Conservation (phyloP, 2,888 invertebrate species). For the Luperina testacea region DNA sequence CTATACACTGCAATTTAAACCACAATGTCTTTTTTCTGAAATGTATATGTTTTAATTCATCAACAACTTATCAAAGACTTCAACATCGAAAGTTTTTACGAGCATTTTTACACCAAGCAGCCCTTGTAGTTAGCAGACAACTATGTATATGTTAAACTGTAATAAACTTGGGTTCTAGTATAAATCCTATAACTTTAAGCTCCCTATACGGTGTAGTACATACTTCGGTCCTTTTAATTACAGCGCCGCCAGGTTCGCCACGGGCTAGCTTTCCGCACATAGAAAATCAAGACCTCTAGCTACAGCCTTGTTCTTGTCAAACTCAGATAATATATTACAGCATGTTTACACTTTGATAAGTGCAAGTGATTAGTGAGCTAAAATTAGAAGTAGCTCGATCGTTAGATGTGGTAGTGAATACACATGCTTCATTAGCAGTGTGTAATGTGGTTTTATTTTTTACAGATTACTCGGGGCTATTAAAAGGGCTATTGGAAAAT, state of each 20-base stretch:
- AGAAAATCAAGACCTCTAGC: constrained; percentile 57
- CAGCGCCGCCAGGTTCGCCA: constrained; percentile 28
- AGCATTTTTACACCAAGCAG: not conserved
- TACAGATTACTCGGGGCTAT: not conserved
- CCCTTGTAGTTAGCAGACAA: not conserved
- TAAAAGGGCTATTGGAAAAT: constrained; percentile 4
- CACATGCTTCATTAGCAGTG: constrained; percentile 21
- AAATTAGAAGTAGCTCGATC: constrained; percentile 24
- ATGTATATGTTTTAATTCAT: not conserved
- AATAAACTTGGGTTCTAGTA: constrained; percentile 31
- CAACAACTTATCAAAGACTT: not conserved
- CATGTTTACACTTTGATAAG: constrained; percentile 58
- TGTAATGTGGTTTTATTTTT: constrained; percentile 11
- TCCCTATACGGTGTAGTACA: constrained; percentile 31
- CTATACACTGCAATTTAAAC: not conserved
- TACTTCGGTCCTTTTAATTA: constrained; percentile 46
- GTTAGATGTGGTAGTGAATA: constrained; percentile 26
- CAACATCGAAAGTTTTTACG: not conserved
- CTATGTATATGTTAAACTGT: not conserved
- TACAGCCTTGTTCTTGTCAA: constrained; percentile 54
- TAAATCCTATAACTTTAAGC: constrained; percentile 30
- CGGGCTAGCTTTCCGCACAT: constrained; percentile 50
- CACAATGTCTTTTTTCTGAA: not conserved
- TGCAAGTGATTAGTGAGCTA: constrained; percentile 51
- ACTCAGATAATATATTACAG: constrained; percentile 53